phyloP scores from a whole-genome alignment of 1,140 invertebrate species.

The Arion vulgaris region DNA sequence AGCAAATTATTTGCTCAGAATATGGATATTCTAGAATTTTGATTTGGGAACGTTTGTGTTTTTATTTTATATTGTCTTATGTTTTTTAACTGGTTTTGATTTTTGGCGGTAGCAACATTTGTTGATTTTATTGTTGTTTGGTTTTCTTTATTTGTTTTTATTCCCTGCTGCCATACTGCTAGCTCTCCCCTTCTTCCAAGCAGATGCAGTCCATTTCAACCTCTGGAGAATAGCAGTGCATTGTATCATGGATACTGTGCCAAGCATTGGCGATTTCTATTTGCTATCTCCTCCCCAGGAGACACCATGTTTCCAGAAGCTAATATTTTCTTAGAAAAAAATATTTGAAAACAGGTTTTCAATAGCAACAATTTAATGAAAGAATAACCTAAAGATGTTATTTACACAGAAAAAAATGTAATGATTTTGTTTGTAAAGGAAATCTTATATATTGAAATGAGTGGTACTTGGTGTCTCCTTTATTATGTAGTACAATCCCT shows the following conservation, averaged over 20 bases:
- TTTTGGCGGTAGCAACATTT: conserved; percentile 23
- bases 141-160: not conserved
- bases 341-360: not conserved
- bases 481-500: no score
- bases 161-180: conserved; percentile 7
- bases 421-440: no score
- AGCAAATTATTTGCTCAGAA: conserved; percentile 14
- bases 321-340: no score
- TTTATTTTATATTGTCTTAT: conserved; percentile 18
- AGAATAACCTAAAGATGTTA: no score
- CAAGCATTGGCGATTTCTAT: not conserved
- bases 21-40: conserved; percentile 14
- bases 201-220: not conserved
- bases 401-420: no score
- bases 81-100: conserved; percentile 14
- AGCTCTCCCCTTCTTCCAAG: not conserved
- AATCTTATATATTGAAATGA: no score
- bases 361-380: no score
- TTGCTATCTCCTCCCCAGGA: not conserved
- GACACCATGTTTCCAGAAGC: conserved; percentile 7
- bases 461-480: not conserved
- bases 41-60: conserved; percentile 30
- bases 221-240: not conserved
- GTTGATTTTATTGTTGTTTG: not conserved
- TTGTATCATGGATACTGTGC: conserved; percentile 11